A percentile compares a stretch with the other conserved stretches of the same genome.
Evolutionary conservation across 2,113 vertebrate species (phyloP).

Genomic region (Tenebrosternarchus preto): DNA sequence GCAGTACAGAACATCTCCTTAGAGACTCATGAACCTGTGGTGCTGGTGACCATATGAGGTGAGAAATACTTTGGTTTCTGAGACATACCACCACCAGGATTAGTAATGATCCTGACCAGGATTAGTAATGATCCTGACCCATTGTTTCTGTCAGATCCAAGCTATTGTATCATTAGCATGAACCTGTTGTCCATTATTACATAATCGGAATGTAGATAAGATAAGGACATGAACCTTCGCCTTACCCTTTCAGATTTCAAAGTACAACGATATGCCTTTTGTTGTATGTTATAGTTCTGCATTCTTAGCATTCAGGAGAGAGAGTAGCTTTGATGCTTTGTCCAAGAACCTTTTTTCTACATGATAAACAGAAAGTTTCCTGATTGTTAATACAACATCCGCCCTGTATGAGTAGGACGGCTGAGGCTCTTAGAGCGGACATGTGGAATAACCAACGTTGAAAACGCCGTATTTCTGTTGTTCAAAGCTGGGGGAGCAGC

Average conservation of each 20-base stretch:
- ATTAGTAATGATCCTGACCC: not conserved
- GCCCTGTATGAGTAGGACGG: not conserved
- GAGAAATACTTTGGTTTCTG: not conserved
- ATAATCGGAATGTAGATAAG: not conserved
- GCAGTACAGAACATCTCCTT: conserved; percentile 20
- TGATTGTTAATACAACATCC: not conserved
- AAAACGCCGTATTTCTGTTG: too few relatives aligned
- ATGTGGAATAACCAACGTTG: too few relatives aligned
- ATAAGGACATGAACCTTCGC: not conserved
- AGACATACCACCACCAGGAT: not conserved
- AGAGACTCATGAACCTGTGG: conserved; percentile 19
- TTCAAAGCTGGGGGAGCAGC: too few relatives aligned
- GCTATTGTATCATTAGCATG: not conserved
- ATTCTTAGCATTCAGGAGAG: not conserved
- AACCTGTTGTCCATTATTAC: not conserved
- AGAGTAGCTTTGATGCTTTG: not conserved
- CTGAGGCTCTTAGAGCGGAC: not conserved
- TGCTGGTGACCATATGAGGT: not conserved
- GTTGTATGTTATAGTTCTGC: not conserved
- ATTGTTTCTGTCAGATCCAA: not conserved
- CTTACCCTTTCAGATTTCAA: not conserved
- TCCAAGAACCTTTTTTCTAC: not conserved
- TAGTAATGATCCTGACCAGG: too few relatives aligned
- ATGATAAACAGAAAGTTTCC: not conserved
- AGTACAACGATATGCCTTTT: not conserved